These are phyloP conservation scores for Sycophaga agraensis DNA, from an alignment of 1,140 invertebrate species.

Conservation along the genomic window DNA sequence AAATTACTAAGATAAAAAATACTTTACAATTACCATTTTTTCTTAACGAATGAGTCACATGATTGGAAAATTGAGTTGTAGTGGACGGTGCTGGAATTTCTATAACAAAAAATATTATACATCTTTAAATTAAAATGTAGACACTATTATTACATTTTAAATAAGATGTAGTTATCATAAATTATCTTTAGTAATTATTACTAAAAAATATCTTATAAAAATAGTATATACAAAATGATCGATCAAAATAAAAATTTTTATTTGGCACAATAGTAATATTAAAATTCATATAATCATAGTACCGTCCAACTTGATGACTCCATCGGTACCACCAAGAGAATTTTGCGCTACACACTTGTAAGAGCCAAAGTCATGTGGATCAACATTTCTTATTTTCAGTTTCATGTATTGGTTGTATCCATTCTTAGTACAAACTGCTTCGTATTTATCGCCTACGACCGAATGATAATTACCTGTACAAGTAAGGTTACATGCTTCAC, in stretches of 20 bases:
- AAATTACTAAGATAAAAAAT: no score
- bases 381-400: slow-evolving; percentile 80
- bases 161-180: no score
- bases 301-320: slow-evolving; percentile 91
- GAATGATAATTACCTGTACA: slow-evolving; percentile 50
- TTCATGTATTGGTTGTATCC: slow-evolving; percentile 87
- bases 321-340: slow-evolving; percentile 88
- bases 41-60: slow-evolving; percentile 43
- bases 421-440: slow-evolving; percentile 74
- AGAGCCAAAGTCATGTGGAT: slow-evolving; percentile 77
- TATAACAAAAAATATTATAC: slow-evolving; percentile 40
- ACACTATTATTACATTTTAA: no score
- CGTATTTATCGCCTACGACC: slow-evolving; percentile 81
- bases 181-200: no score
- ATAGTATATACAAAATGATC: no score
- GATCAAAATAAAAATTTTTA: no score
- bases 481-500: slow-evolving; percentile 42
- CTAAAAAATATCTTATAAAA: no score
- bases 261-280: no score
- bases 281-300: slow-evolving; percentile 39
- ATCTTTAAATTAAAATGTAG: no score
- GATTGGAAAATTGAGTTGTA: slow-evolving; percentile 60
- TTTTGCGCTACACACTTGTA: slow-evolving; percentile 95
- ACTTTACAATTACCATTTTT: slow-evolving; percentile 44
- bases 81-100: slow-evolving; percentile 72